Evolutionary conservation across 1,140 invertebrate species (phyloP).

Genomic region (Stegodyphus dumicola): DNA sequence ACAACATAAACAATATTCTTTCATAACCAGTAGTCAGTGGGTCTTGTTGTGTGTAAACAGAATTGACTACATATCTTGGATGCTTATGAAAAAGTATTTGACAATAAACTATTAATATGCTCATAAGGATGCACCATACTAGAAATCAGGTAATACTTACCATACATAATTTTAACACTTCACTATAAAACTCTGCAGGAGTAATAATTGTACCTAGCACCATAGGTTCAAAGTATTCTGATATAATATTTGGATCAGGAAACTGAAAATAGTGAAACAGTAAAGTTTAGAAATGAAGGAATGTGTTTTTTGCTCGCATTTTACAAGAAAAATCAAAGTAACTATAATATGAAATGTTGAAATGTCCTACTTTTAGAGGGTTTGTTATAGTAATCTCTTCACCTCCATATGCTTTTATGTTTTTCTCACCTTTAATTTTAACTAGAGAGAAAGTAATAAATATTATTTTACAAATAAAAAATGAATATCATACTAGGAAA

Average conservation of each 20-base stretch:
- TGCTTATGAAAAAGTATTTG: too few relatives aligned
- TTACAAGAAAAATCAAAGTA: not conserved
- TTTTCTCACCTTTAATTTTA: conserved; percentile 76
- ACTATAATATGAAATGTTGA: not conserved
- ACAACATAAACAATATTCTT: too few relatives aligned
- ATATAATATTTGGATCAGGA: conserved; percentile 77
- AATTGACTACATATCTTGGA: too few relatives aligned
- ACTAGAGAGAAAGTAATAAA: conserved; percentile 69
- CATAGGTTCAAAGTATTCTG: conserved; percentile 87
- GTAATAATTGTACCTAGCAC: conserved; percentile 90
- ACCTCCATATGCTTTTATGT: conserved; percentile 77
- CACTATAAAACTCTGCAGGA: conserved; percentile 73
- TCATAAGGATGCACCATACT: too few relatives aligned
- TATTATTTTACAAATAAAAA: conserved; percentile 29
- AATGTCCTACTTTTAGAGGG: conserved; percentile 74
- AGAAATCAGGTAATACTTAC: conserved; percentile 63
- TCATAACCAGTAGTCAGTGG: too few relatives aligned
- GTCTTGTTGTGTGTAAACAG: too few relatives aligned
- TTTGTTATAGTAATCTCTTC: conserved; percentile 84
- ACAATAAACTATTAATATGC: too few relatives aligned
- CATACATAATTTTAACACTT: conserved; percentile 69
- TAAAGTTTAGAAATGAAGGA: not conserved
- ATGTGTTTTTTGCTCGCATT: not conserved
- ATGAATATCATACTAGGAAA: not conserved
- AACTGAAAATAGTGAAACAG: conserved; percentile 70